A percentile compares a stretch with the other conserved stretches of the same genome.
These are phyloP conservation scores for Lepeophtheirus nordmannii DNA, from an alignment of 2,888 invertebrate species.

Conservation along the genomic window DNA sequence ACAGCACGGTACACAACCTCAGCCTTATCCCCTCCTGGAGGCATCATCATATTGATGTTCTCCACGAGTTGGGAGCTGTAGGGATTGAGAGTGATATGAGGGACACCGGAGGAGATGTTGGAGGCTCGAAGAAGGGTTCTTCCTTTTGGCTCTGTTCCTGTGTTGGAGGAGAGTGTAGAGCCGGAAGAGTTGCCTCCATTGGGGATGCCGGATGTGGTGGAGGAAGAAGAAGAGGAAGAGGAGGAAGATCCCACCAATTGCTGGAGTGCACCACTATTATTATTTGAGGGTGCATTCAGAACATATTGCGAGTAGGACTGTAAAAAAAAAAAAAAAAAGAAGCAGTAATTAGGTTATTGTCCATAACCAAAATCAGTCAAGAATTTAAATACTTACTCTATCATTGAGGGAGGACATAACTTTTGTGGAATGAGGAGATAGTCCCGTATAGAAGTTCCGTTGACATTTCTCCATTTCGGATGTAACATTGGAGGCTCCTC, in stretches of 20 bases:
- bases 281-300: background rate
- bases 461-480: slow-evolving; percentile 19
- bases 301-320: slow-evolving; percentile 1
- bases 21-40: background rate
- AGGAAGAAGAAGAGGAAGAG: background rate
- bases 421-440: background rate
- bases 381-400: background rate
- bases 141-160: background rate
- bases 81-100: slow-evolving; percentile 24
- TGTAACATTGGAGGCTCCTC: background rate
- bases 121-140: background rate
- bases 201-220: background rate
- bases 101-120: background rate
- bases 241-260: background rate
- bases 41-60: slow-evolving; percentile 25
- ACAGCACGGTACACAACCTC: slow-evolving; percentile 22
- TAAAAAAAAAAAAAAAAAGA: background rate
- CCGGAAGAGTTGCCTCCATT: background rate
- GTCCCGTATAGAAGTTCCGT: slow-evolving; percentile 9
- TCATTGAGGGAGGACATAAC: background rate
- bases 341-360: too few species aligned
- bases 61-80: slow-evolving; percentile 24
- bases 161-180: background rate
- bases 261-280: background rate
- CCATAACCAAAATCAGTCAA: too few species aligned